Conservation (phyloP, 1,140 invertebrate genomes). For the Drosophila kepulauana region DNA sequence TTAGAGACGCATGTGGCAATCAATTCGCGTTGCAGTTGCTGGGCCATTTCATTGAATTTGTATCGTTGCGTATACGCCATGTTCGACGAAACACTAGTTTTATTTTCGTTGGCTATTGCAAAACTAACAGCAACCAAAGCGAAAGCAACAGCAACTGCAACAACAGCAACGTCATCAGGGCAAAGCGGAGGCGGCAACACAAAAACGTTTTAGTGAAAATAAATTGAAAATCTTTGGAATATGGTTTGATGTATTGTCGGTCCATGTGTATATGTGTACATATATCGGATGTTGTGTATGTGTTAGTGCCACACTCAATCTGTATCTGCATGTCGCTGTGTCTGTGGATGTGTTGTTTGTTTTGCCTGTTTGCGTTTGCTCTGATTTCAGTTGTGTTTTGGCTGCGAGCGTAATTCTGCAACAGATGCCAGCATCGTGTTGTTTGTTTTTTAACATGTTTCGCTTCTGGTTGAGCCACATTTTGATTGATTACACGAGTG, state of each 20-base stretch:
- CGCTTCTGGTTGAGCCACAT: constrained; percentile 51
- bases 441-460: constrained; percentile 46
- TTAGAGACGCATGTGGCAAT: constrained; percentile 76
- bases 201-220: constrained; percentile 80
- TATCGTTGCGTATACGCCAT: constrained; percentile 41
- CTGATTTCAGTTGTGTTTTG: constrained; percentile 51
- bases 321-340: constrained; percentile 9
- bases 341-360: constrained; percentile 49
- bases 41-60: constrained; percentile 60
- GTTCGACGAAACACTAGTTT: constrained; percentile 33
- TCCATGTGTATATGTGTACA: constrained; percentile 6
- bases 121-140: constrained; percentile 45
- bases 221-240: constrained; percentile 80
- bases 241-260: constrained; percentile 72
- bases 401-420: constrained; percentile 51
- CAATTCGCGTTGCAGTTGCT: constrained; percentile 71
- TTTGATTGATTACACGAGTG: constrained; percentile 78
- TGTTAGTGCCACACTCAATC: constrained; percentile 17
- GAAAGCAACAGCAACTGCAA: constrained; percentile 48
- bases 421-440: constrained; percentile 58
- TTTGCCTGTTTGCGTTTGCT: constrained; percentile 57
- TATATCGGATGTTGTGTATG: constrained; percentile 6
- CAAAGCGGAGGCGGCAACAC: constrained; percentile 45
- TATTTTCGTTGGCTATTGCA: constrained; percentile 63
- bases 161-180: constrained; percentile 43